Evolutionary conservation across 2,888 invertebrate genomes (phyloP), one percentile per base, ranked within the genome.

Genomic region (Eilema griseolum): DNA sequence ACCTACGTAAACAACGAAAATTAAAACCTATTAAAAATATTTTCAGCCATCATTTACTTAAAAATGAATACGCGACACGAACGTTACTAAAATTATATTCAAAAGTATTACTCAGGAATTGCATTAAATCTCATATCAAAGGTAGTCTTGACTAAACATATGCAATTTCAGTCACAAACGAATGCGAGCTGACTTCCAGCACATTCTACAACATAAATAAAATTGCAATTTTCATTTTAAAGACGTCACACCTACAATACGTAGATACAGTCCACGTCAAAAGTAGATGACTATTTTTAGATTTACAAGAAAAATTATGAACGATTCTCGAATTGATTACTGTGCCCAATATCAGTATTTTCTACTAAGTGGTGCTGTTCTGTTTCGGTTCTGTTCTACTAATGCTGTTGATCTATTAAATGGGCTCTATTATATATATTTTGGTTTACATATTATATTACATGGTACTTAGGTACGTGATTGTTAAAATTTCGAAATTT

Each of bases 191-290:
- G 67, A 69, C 70, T 74, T 61, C 59, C 56, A 72, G 70, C 72
- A 71, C 76, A 73, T 82, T 81, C 69, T 71, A 74, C 73, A 74
- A 81, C 71, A 69, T 78, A 83, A 79, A 83, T 80, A 83, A 83
- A 83, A 83, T 83, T 83, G 79, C 78, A 81, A 82, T 83, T 78
- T 82, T 81, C 83, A 82, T 83, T 82, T 81, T 76, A 74, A 72
- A 81, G 56, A 67, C 70, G 82, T 80, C 80, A 82, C 83, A 83
- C 76, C 76, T 82, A 69, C 71, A 70, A 67, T 74, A 73, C 62
- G 65, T 70, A 74, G 61, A 73, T 79, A 41, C 16, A 41, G 16
- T 41, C 41, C 14, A 4, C 16, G 41, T 41, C 16, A 41, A 41
- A 41, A 37, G 33, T 37, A 12, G 5, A 33, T 4, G 10, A 33